Evolutionary conservation across 2,113 vertebrate species (phyloP).

Genomic region (Neotoma lepida): DNA sequence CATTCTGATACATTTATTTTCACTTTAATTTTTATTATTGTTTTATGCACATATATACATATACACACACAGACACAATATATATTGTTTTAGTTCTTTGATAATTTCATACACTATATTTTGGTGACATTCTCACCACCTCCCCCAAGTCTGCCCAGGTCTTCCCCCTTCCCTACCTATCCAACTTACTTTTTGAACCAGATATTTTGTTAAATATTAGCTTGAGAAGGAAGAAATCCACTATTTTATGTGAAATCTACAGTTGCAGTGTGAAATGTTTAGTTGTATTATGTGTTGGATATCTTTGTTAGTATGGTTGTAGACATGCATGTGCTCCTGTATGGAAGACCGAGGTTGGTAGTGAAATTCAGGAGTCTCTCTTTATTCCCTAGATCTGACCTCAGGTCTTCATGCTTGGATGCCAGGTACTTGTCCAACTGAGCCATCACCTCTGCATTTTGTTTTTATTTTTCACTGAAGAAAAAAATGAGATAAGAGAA

Average conservation of each 20-base stretch:
- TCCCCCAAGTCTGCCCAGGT: background rate
- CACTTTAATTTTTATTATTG: background rate
- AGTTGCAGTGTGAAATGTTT: background rate
- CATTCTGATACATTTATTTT: background rate
- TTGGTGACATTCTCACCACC: background rate
- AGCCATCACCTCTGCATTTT: background rate
- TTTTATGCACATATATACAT: no score
- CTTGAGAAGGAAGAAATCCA: background rate
- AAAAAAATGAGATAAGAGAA: background rate
- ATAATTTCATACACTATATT: background rate
- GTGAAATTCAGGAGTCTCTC: background rate
- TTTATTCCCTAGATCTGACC: background rate
- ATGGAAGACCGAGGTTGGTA: background rate
- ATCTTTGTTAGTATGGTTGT: background rate
- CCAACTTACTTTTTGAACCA: background rate
- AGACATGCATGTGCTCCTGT: background rate
- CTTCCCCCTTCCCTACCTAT: background rate
- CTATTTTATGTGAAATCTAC: background rate
- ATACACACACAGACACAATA: no score
- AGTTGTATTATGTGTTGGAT: background rate
- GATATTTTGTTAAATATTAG: background rate
- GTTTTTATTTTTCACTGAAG: background rate
- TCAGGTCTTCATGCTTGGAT: background rate
- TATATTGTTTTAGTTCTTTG: background rate
- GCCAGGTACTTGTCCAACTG: background rate